Conservation (phyloP, 2,888 invertebrate genomes). For the Pheosia tremula region DNA sequence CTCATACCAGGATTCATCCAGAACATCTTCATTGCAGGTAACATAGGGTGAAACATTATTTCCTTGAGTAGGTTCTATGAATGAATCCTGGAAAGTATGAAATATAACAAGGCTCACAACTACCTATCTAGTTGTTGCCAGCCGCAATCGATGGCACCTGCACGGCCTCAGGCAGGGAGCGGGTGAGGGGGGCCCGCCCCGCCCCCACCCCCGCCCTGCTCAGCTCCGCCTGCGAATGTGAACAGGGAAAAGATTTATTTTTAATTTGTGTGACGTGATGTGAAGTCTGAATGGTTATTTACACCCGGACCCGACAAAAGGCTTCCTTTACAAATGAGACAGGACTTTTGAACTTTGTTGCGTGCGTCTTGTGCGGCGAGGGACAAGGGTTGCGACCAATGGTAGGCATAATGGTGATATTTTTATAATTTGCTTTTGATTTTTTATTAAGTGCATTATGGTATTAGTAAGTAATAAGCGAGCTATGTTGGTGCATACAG, state of each 20-base stretch:
- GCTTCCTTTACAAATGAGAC: constrained; percentile 3
- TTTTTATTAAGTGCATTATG: too few relatives aligned
- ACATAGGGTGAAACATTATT: background rate
- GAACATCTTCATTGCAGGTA: background rate
- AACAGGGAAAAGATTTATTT: constrained; percentile 41
- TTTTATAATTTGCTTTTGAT: too few relatives aligned
- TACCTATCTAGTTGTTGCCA: constrained; percentile 6
- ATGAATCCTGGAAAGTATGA: background rate
- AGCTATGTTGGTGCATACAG: too few relatives aligned
- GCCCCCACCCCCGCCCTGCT: constrained; percentile 13
- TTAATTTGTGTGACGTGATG: constrained; percentile 47
- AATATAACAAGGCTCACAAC: constrained; percentile 3
- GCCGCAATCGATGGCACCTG: constrained; percentile 7
- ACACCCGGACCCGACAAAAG: constrained; percentile 6
- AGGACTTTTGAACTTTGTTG: background rate
- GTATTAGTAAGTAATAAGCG: too few relatives aligned
- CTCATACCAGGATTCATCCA: too few relatives aligned
- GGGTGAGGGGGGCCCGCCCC: background rate
- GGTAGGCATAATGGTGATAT: too few relatives aligned
- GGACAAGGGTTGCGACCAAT: background rate
- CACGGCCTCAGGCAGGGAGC: constrained; percentile 7
- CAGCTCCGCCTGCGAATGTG: constrained; percentile 21
- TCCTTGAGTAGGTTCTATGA: background rate
- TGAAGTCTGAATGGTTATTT: constrained; percentile 24
- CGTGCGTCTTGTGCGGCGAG: constrained; percentile 7